Conservation (phyloP, 2,888 invertebrate species). For the Eilema caniola region DNA sequence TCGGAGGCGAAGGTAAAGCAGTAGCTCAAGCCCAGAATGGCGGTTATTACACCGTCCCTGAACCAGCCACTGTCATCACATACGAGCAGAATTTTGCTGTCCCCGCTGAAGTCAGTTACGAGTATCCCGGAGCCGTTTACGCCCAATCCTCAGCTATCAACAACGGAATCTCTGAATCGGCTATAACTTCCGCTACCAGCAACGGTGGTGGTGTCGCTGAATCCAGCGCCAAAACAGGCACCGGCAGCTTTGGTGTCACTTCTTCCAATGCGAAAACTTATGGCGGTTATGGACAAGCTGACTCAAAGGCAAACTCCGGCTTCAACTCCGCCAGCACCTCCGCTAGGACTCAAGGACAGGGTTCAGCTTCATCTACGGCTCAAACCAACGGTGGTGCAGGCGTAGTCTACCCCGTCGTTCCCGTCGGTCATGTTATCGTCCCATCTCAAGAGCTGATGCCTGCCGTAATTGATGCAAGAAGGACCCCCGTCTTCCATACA, state of each 20-base stretch:
- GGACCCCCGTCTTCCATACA: conserved; percentile 63
- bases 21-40: conserved; percentile 49
- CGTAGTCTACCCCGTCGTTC: conserved; percentile 50
- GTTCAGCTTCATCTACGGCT: conserved; percentile 67
- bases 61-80: conserved; percentile 70
- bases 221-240: conserved; percentile 68
- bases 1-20: conserved; percentile 40
- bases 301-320: conserved; percentile 68
- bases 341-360: conserved; percentile 64
- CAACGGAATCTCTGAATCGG: conserved; percentile 64
- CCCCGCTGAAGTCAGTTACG: conserved; percentile 42
- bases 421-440: conserved; percentile 36
- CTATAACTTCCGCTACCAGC: conserved; percentile 63
- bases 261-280: conserved; percentile 68
- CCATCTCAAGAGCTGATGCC: conserved; percentile 43
- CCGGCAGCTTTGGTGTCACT: conserved; percentile 63
- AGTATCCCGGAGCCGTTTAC: conserved; percentile 54
- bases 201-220: conserved; percentile 67
- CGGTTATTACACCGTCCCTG: conserved; percentile 68
- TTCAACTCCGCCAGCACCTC: conserved; percentile 62
- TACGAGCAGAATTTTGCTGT: conserved; percentile 72
- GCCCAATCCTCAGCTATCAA: conserved; percentile 69
- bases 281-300: conserved; percentile 71
- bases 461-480: conserved; percentile 60
- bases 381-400: conserved; percentile 55